Evolutionary conservation across 2,113 vertebrate species (phyloP).

Genomic region (Hoplias malabaricus): DNA sequence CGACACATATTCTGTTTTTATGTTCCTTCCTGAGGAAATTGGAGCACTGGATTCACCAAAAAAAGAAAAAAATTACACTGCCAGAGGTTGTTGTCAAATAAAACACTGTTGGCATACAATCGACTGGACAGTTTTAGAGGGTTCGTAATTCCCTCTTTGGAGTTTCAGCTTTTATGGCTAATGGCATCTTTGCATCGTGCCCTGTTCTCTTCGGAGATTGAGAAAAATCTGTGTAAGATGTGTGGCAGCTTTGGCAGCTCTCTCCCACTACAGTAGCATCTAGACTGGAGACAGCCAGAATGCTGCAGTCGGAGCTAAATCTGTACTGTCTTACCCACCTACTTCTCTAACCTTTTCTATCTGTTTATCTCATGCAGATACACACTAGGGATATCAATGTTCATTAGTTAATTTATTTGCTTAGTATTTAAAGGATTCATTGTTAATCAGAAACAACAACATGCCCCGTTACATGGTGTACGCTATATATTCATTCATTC

Average conservation of each 20-base stretch:
- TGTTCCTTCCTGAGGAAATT: slow-evolving; percentile 21
- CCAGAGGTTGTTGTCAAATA: slow-evolving; percentile 19
- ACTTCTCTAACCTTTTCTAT: background rate
- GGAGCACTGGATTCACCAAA: slow-evolving; percentile 3
- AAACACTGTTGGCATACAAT: slow-evolving; percentile 4
- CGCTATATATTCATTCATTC: too few relatives aligned
- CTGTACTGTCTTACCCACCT: background rate
- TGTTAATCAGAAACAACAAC: too few relatives aligned
- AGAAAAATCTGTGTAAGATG: background rate
- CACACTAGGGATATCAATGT: too few relatives aligned
- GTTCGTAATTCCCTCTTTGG: background rate
- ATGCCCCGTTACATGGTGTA: too few relatives aligned
- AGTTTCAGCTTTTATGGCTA: background rate
- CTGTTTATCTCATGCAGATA: background rate
- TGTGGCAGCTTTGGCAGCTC: background rate
- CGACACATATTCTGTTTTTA: slow-evolving; percentile 32
- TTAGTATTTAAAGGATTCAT: too few relatives aligned
- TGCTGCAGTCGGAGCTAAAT: background rate
- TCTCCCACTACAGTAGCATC: background rate
- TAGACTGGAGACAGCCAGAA: background rate
- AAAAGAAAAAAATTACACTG: slow-evolving; percentile 13
- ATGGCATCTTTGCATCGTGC: background rate
- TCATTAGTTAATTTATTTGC: too few relatives aligned
- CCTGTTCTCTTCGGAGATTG: background rate
- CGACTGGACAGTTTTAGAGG: slow-evolving; percentile 7